Conservation (phyloP, 2,888 invertebrate genomes). For the Diarsia brunnea region DNA sequence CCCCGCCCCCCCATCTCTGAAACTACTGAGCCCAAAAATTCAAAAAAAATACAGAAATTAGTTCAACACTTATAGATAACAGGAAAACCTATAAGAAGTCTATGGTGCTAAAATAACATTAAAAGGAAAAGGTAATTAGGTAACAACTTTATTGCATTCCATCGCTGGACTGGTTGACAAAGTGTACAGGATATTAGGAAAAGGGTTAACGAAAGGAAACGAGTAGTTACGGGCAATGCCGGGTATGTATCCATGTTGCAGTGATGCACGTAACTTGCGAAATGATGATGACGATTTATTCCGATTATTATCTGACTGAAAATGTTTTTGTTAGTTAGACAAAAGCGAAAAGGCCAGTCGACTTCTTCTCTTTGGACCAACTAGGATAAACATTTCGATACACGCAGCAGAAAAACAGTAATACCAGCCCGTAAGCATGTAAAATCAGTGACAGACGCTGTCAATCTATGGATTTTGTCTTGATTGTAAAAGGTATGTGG, state of each 20-base stretch:
- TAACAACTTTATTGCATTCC: constrained; percentile 1
- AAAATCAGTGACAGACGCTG: not conserved
- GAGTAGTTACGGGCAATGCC: constrained; percentile 16
- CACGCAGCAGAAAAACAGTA: not conserved
- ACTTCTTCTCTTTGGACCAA: not conserved
- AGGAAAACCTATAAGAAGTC: too few species aligned
- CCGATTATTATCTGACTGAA: not conserved
- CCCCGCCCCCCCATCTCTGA: too few species aligned
- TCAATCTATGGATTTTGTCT: not conserved
- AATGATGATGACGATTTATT: not conserved
- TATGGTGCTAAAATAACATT: too few species aligned
- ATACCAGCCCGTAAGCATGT: not conserved
- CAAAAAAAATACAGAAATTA: too few species aligned
- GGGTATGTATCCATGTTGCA: constrained; percentile 9
- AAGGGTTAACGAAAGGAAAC: constrained; percentile 34
- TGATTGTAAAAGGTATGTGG: not conserved
- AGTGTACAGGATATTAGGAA: constrained; percentile 12
- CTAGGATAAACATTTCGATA: not conserved
- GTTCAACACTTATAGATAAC: too few species aligned
- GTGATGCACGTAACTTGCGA: not conserved
- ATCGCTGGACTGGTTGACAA: not conserved
- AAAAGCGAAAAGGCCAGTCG: not conserved
- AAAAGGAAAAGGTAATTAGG: not conserved
- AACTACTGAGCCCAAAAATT: too few species aligned
- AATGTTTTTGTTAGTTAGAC: not conserved